Base-by-base conservation (phyloP, 2,797 vertebrate genomes). In the Avahi laniger region DNA sequence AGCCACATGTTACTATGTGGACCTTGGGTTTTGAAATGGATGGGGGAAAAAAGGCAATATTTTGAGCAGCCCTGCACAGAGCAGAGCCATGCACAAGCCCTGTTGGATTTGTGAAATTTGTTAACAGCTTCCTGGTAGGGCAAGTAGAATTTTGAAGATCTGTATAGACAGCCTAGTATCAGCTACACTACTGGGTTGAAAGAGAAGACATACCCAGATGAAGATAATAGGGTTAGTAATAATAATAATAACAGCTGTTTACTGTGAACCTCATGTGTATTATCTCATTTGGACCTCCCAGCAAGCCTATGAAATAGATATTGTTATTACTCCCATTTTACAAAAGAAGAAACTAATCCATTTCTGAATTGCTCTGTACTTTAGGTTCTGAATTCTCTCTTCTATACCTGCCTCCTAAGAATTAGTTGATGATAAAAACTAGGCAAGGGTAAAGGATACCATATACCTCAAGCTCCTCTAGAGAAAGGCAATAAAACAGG, bases 341-440 rank as follows among this genome's bases (percentile, higher is more conserved):
- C 24, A 92, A 65, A 78, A 78, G 69, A 82, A 30, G 20, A 85
- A 93, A 50, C 4, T 4, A 78, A 78, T 52, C 79, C n/a, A 33
- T 63, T 84, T 95, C 57, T 88, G 50, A 89, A 89, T 85, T 81
- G 46, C 46, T 89, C 50, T 73, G 38, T 75, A 43, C n/a, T 85
- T 93, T 59, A 81, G 28, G 24, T 75, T 91, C 78, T 92, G 75
- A 81, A 59, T 86, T 87, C 15, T 80, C 14, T 91, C 75, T 78
- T 78, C n/a, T 86, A 5, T 89, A 38, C 75, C 76, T 75, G 72
- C 78, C 91, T 95, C 73, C 83, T 89, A 80, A 69, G n/a, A 89
- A 76, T 38, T 52, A 75, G 75, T 59, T 63, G 72, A 83, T 88
- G 46, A 81, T 70, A 63, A 78, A 63, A 78, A 35, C 41, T 41